Conservation (phyloP, 2,888 invertebrate genomes). For the Strigamia crassipes region DNA sequence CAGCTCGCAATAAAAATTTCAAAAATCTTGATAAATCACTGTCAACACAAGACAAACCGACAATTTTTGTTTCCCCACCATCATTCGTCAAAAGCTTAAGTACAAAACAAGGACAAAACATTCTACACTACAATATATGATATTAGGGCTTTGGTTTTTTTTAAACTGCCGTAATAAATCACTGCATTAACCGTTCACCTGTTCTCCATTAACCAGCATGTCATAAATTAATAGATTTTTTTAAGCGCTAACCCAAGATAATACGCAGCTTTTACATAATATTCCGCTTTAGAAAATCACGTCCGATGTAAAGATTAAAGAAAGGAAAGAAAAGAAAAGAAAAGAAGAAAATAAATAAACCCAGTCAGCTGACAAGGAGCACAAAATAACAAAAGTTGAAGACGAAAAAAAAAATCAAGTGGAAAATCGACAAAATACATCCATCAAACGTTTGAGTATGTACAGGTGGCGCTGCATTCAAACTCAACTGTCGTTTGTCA, state of each 20-base stretch:
- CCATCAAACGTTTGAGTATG: constrained; percentile 31
- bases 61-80: not conserved
- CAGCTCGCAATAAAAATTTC: not conserved
- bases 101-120: not conserved
- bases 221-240: constrained; percentile 17
- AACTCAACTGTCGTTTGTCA: constrained; percentile 30
- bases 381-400: constrained; percentile 2
- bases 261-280: not conserved
- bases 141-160: not conserved
- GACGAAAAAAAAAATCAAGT: not conserved
- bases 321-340: not conserved
- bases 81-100: not conserved
- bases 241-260: not conserved
- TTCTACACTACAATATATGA: not conserved
- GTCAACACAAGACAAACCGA: not conserved
- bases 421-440: constrained; percentile 27
- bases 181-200: not conserved
- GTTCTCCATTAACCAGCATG: not conserved
- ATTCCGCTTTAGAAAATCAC: not conserved
- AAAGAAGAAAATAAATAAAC: constrained; percentile 25
- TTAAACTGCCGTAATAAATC: not conserved
- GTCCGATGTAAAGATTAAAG: not conserved
- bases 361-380: constrained; percentile 16
- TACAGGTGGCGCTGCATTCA: constrained; percentile 37
- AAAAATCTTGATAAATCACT: not conserved